phyloP scores from a whole-genome alignment of 2,113 vertebrate species.

The Butorides virescens region DNA sequence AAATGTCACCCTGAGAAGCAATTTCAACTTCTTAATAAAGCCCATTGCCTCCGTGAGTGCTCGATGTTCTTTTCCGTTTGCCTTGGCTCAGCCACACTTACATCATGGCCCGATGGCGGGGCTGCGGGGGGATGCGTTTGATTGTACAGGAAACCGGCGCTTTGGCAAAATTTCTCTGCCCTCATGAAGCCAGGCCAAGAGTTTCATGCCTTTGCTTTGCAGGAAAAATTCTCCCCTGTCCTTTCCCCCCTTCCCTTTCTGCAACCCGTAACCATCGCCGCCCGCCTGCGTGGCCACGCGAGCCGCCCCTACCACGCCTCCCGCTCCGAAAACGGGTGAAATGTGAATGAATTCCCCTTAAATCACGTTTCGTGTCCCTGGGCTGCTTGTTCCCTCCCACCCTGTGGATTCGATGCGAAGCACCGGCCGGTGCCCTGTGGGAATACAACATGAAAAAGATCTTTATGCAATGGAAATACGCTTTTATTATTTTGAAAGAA shows the following conservation, averaged over 20 bases:
- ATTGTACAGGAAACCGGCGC: not conserved
- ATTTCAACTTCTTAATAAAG: conserved; percentile 22
- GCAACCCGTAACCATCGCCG: not conserved
- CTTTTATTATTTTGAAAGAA: not conserved
- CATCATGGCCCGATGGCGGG: not conserved
- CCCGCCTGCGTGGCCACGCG: accelerated
- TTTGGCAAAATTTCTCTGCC: not conserved
- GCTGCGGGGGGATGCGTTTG: not conserved
- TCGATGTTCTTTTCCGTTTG: not conserved
- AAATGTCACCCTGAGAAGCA: not conserved
- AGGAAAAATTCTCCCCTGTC: not conserved
- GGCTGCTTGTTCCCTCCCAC: not conserved
- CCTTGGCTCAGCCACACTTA: conserved; percentile 12
- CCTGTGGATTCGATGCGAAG: not conserved
- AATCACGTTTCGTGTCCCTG: not conserved
- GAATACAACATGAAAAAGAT: not conserved
- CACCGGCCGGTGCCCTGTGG: accelerated
- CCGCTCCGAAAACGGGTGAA: not conserved
- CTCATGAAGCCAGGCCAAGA: not conserved
- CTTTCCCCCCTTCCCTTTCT: not conserved
- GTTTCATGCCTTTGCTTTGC: not conserved
- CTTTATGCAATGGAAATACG: not conserved
- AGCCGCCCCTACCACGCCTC: not conserved
- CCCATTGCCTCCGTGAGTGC: not conserved
- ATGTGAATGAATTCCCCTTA: not conserved